A percentile compares a stretch with the other conserved stretches of the same genome.
Evolutionary conservation across 2,113 vertebrate species (phyloP).

Genomic region (Coturnix japonica): DNA sequence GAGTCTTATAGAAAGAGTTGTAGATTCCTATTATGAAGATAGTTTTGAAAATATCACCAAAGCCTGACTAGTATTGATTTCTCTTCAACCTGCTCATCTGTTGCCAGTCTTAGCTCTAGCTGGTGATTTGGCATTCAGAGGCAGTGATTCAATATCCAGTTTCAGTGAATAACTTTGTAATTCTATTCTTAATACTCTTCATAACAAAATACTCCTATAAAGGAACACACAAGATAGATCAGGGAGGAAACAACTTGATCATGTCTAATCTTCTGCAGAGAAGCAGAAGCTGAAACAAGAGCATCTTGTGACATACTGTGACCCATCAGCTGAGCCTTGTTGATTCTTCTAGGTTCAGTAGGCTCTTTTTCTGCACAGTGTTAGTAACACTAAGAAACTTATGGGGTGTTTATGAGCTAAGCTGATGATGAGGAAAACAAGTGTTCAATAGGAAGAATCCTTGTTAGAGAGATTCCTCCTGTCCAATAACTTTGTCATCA

Average conservation of each 20-base stretch:
- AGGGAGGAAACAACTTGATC: not conserved
- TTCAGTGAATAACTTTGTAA: not conserved
- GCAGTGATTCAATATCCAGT: not conserved
- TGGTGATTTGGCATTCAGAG: not conserved
- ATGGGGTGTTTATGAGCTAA: not conserved
- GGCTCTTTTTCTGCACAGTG: not conserved
- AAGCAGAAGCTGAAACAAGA: not conserved
- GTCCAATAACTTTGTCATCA: not conserved
- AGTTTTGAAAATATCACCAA: not conserved
- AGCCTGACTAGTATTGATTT: not conserved
- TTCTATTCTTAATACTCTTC: conserved; percentile 9
- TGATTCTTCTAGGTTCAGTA: not conserved
- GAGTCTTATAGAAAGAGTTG: too few species aligned
- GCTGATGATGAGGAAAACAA: not conserved
- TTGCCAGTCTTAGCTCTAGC: not conserved
- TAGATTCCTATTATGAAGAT: not conserved
- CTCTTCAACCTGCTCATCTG: conserved; percentile 38
- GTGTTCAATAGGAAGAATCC: not conserved
- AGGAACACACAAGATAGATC: not conserved
- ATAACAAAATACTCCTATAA: not conserved
- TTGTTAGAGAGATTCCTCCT: not conserved
- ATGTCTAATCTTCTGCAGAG: not conserved
- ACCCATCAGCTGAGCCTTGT: not conserved
- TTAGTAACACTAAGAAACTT: not conserved
- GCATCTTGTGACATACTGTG: not conserved